Base-by-base conservation (phyloP, 2,797 vertebrate species). In the Protonibea diacanthus region DNA sequence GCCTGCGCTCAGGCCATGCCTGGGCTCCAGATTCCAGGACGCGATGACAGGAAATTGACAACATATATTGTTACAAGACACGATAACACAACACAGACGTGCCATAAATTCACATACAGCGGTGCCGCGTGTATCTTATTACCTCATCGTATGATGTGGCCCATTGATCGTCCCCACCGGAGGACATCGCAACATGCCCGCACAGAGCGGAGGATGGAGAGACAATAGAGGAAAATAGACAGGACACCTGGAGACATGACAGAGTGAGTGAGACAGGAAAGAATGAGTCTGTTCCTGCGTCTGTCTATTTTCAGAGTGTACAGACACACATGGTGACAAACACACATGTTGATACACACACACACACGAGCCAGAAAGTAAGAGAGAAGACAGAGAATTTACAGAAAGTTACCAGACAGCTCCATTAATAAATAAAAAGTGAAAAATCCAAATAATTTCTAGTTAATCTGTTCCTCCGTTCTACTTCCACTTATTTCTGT, bases 271-370 rank as follows among this genome's bases (percentile, higher is more conserved):
- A 63, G 40, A 58, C 45, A 27, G 74, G 87, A 83, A 88, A 65
- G 25, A 85, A 74, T 76, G 65, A 80, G 58, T 78, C 47, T 53
- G 44, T 65, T 65, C 42, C 25, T 61, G 74, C 49, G n/a, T 81
- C 89, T 90, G 84, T 69, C 63, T 83, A 70, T 74, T 61, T 33
- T 91, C 78, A 71, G n/a, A 40, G 48, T n/a, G 3, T 1, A 38
- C 48, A 68, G 2, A 72, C 52, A 23, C 74, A 53, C 25, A 7
- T 9, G 38, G 4, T 42, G 23, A 27, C 20, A 51, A 12, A 33
- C 33, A 33, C 38, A 71, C 47, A 63, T 53, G 53, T 69, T 9
- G 25, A 51, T 1, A 53, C 23, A 67, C 21, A 47, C 18, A 9
- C 13, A n/a, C 55, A 29, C 61, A 45, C 4, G 33, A 38, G 33